Evolutionary conservation across 1,140 invertebrate genomes (phyloP).

Genomic region (Triops longicaudatus): DNA sequence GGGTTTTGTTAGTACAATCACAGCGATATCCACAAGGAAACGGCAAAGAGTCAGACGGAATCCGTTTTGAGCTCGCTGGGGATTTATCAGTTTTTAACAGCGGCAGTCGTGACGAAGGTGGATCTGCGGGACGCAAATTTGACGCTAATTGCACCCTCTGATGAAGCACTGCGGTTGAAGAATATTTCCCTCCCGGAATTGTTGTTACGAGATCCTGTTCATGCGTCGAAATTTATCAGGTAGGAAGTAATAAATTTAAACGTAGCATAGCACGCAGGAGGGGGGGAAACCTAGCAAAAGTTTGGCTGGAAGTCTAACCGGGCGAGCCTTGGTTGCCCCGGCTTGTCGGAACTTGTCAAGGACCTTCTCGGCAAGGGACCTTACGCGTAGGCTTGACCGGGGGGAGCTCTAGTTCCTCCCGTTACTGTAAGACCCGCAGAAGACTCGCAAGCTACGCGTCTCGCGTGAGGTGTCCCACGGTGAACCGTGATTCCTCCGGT

Average conservation of each 20-base stretch:
- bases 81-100: constrained; percentile 19
- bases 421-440: too few relatives aligned
- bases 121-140: constrained; percentile 4
- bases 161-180: background rate
- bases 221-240: background rate
- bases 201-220: constrained; percentile 16
- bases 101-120: background rate
- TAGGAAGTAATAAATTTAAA: background rate
- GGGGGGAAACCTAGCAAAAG: too few relatives aligned
- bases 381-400: too few relatives aligned
- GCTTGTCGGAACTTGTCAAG: too few relatives aligned
- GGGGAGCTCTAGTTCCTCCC: too few relatives aligned
- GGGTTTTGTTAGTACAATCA: background rate
- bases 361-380: too few relatives aligned
- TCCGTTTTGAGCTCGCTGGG: background rate
- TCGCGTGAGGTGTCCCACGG: too few relatives aligned
- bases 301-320: too few relatives aligned
- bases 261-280: too few relatives aligned
- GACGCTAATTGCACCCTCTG: constrained; percentile 21
- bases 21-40: background rate
- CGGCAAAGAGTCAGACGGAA: background rate
- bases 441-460: too few relatives aligned
- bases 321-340: too few relatives aligned
- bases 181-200: constrained; percentile 19
- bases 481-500: too few relatives aligned